Evolutionary conservation across 1,140 invertebrate genomes (phyloP).

Genomic region (Laodelphax striatellus): DNA sequence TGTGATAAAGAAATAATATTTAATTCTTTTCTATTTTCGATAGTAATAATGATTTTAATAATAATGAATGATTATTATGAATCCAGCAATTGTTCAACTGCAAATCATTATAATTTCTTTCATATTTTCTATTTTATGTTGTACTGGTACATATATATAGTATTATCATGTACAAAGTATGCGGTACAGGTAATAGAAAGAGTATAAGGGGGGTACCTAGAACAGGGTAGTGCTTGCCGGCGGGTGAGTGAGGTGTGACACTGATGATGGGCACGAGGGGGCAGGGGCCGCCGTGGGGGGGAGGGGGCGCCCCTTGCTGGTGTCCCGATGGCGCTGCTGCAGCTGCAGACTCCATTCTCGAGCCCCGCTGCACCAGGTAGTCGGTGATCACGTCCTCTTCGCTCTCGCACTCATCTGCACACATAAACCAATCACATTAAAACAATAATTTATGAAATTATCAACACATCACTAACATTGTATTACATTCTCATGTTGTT

Average conservation of each 20-base stretch:
- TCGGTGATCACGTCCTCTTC: slow-evolving; percentile 57
- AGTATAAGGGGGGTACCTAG: slow-evolving; percentile 39
- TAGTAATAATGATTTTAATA: too few species aligned
- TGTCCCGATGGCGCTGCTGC: slow-evolving; percentile 20
- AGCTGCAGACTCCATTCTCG: slow-evolving; percentile 25
- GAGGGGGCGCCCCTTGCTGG: slow-evolving; percentile 23
- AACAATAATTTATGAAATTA: not conserved
- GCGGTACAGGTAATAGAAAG: too few species aligned
- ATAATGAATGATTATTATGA: too few species aligned
- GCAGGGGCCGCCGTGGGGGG: slow-evolving; percentile 26
- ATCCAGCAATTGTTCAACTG: too few species aligned
- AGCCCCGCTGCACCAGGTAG: slow-evolving; percentile 31
- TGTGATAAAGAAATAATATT: too few species aligned
- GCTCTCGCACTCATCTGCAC: slow-evolving; percentile 32
- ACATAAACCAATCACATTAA: not conserved
- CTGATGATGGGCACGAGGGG: slow-evolving; percentile 67
- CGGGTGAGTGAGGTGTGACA: slow-evolving; percentile 73
- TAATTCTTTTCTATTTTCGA: too few species aligned
- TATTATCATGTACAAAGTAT: too few species aligned
- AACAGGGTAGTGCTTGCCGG: slow-evolving; percentile 47
- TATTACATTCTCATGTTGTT: too few species aligned
- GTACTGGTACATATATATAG: too few species aligned
- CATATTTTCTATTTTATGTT: too few species aligned
- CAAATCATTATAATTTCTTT: too few species aligned
- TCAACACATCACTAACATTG: too few species aligned